These are phyloP conservation scores for Baryphthengus martii DNA, from an alignment of 2,113 vertebrate species.

Conservation along the genomic window DNA sequence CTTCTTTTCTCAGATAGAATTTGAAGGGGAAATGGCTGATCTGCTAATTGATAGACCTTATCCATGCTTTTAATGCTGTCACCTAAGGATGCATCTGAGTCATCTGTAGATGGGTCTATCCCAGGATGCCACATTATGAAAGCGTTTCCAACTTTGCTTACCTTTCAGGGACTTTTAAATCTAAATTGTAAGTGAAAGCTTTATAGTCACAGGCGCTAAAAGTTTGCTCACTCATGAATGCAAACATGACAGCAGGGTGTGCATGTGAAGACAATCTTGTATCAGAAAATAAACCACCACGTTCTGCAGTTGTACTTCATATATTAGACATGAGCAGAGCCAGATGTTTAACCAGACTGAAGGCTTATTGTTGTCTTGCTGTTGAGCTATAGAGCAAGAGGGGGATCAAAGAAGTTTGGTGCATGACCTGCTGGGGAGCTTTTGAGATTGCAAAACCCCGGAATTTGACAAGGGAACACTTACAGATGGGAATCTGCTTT, in stretches of 20 bases:
- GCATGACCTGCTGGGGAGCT: background rate
- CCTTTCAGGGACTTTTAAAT: background rate
- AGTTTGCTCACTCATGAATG: background rate
- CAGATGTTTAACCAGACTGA: accelerated
- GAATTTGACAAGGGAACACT: background rate
- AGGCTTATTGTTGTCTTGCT: accelerated
- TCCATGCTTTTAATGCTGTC: background rate
- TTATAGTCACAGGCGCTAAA: accelerated
- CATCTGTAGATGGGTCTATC: accelerated
- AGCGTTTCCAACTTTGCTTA: accelerated
- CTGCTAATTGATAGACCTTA: background rate
- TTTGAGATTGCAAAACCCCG: background rate
- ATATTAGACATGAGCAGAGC: background rate
- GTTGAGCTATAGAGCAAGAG: background rate
- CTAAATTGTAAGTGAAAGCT: background rate
- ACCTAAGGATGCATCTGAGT: background rate
- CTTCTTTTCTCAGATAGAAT: background rate
- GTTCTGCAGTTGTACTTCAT: background rate
- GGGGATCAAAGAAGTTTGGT: background rate
- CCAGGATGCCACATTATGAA: accelerated
- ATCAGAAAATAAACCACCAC: background rate
- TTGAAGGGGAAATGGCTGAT: background rate
- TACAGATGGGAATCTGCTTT: background rate
- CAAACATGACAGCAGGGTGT: accelerated
- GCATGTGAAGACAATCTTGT: background rate